Evolutionary conservation across 2,797 vertebrate genomes (phyloP).

Genomic region (Coregonus sp.): DNA sequence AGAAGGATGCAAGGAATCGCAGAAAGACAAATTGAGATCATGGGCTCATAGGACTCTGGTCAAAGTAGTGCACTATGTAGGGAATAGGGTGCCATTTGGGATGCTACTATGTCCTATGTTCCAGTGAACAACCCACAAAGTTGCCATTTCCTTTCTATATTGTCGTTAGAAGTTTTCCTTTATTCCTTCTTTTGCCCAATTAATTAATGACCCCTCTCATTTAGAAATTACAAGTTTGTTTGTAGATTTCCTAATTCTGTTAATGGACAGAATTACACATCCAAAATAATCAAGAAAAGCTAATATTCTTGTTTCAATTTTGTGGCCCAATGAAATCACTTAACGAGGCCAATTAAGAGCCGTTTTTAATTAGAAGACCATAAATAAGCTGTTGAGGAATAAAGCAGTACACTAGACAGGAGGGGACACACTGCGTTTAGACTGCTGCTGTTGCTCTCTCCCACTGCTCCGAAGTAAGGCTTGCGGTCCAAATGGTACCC

Average conservation of each 20-base stretch:
- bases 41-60: too few relatives aligned
- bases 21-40: neutral
- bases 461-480: too few relatives aligned
- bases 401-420: neutral
- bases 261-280: neutral
- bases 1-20: neutral
- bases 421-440: too few relatives aligned
- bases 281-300: neutral
- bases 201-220: neutral
- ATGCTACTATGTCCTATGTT: too few relatives aligned
- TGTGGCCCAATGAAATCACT: slow-evolving; percentile 2
- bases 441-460: too few relatives aligned
- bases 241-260: neutral
- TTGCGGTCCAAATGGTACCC: too few relatives aligned
- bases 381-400: neutral
- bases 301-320: neutral
- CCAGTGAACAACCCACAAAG: too few relatives aligned
- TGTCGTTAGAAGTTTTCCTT: neutral
- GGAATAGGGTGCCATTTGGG: too few relatives aligned
- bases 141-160: neutral
- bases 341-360: neutral
- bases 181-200: neutral
- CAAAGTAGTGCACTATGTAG: too few relatives aligned
- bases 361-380: neutral
- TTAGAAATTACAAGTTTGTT: neutral